phyloP scores from a whole-genome alignment of 2,113 vertebrate species.

The Macrotis lagotis region DNA sequence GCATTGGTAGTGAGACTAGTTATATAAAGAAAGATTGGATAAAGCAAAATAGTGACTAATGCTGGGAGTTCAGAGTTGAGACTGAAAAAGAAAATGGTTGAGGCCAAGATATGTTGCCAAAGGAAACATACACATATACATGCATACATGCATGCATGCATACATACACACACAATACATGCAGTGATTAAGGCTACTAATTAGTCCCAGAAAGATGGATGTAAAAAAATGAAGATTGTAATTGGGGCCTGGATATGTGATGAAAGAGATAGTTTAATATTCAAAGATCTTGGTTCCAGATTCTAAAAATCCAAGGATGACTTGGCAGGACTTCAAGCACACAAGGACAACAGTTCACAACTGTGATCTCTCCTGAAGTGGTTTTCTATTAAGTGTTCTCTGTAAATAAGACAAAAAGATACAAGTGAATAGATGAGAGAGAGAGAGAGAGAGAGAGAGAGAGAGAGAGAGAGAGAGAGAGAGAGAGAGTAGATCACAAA shows the following conservation, averaged over 20 bases:
- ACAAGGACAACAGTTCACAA: neutral
- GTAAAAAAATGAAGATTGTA: neutral
- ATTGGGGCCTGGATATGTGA: neutral
- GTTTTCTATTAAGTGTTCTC: neutral
- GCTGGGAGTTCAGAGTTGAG: neutral
- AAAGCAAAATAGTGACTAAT: neutral
- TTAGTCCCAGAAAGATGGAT: neutral
- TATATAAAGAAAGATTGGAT: neutral
- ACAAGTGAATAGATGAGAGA: neutral
- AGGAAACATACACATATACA: neutral
- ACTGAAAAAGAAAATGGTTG: neutral
- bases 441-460: too few relatives aligned
- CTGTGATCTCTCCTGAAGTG: neutral
- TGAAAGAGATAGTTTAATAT: neutral
- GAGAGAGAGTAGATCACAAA: neutral
- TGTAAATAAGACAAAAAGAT: neutral
- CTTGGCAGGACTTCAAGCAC: neutral
- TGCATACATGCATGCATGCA: too few relatives aligned
- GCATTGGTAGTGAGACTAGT: neutral
- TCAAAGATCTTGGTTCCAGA: neutral
- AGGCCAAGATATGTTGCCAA: neutral
- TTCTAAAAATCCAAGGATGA: neutral
- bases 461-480: too few relatives aligned
- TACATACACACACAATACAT: too few relatives aligned
- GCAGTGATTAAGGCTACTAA: neutral